Evolutionary conservation across 2,797 vertebrate species (phyloP), one percentile per base, ranked within the genome.

Genomic region (Pseudochaenichthys georgianus): DNA sequence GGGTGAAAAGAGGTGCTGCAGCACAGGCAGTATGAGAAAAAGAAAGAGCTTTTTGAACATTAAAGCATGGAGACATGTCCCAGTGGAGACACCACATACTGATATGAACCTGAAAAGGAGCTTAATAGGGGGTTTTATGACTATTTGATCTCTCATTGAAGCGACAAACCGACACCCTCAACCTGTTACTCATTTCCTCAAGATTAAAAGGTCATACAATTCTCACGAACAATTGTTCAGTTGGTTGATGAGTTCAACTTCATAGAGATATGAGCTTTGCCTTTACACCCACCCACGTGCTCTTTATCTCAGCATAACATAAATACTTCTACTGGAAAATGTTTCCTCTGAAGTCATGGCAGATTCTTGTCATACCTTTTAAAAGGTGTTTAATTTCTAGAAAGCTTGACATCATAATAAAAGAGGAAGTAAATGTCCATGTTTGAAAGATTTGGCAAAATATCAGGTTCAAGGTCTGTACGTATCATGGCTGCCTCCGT

Each of bases 251-350:
- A 73, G 54, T 75, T 73, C 5, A 75, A 21, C 55, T 21, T 43
- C 61, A 68, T 45, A 38, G 57, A 84, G 84, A 85, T 83, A 86
- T 4, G 41, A 53, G 66, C 7, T 42, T 55, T 34, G 23, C 16
- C 17, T 28, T 23, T 78, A 81, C 87, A 67, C 80, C 81, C 41
- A 60, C 88, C 88, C 88, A 71, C 5, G 31, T 42, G 41, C 15
- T 42, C 69, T 81, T 93, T 92, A 91, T 93, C 92, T 90, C 48
- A 3, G 10, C 9, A 7, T 5, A 53, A 85, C 88, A 90, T 72
- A 66, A 64, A 82, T 13, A 1, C 13, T 46, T 76, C 19, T 38
- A 15, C 60, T 45, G 12, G 50, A 64, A 80, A 50, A 12, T 0
- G 0, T 10, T 62, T 13, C 70, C 50, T 73, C 61, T 31, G 51